A percentile compares a stretch with the other conserved stretches of the same genome.
Conservation (phyloP, 1,140 invertebrate species). For the Temnothorax longispinosus region DNA sequence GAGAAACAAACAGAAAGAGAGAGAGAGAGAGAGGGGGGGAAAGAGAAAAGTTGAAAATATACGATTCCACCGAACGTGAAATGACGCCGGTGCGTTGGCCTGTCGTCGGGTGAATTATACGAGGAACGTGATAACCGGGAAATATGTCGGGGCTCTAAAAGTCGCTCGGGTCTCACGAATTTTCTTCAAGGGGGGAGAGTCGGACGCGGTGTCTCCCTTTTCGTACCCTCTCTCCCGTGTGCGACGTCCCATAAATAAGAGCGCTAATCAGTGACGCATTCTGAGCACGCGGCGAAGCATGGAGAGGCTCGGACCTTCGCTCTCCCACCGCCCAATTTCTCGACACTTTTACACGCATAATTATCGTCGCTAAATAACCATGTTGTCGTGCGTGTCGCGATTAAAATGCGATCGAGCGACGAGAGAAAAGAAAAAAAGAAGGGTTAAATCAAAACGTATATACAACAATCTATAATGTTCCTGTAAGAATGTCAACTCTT, state of each 20-base stretch:
- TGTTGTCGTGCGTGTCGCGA: background rate
- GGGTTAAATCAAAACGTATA: no score
- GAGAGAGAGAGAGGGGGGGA: no score
- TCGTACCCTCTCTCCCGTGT: background rate
- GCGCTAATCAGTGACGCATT: conserved; percentile 41
- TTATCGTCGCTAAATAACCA: background rate
- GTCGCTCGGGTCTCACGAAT: conserved; percentile 37
- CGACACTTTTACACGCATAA: conserved; percentile 3
- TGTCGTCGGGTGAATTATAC: conserved; percentile 36
- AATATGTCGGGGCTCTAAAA: conserved; percentile 20
- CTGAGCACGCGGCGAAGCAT: conserved; percentile 18
- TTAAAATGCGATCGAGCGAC: background rate
- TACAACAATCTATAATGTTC: no score
- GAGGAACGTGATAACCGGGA: conserved; percentile 49
- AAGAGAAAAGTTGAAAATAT: background rate
- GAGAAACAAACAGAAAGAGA: conserved; percentile 28
- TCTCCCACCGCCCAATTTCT: background rate
- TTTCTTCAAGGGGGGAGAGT: background rate
- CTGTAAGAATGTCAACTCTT: no score
- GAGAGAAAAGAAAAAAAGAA: no score
- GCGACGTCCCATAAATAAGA: conserved; percentile 43
- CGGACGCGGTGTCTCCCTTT: background rate
- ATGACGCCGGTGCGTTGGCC: background rate
- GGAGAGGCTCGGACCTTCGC: background rate
- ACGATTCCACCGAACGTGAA: background rate